A percentile compares a stretch with the other conserved stretches of the same genome.
Conservation (phyloP, 1,140 invertebrate genomes). For the Paraescarpia echinospica region DNA sequence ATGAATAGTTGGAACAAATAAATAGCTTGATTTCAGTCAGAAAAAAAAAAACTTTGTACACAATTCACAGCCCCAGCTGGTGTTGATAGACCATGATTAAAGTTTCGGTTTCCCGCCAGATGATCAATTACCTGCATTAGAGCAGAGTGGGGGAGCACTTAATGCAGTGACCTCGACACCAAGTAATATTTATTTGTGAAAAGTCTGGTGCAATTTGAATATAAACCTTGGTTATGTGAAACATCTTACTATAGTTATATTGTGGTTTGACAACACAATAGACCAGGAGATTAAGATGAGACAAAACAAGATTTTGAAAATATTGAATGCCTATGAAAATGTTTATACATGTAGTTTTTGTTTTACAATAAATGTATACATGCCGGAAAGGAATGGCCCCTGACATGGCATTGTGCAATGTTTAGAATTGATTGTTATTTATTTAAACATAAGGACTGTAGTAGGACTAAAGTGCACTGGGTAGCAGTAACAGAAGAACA, state of each 20-base stretch:
- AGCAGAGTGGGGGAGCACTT: neutral
- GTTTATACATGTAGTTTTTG: neutral
- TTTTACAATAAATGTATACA: too few relatives aligned
- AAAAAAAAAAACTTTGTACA: neutral
- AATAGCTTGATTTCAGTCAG: neutral
- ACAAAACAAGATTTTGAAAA: neutral
- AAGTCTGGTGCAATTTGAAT: neutral
- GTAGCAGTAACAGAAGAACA: too few relatives aligned
- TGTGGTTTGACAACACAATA: neutral
- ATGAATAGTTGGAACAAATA: neutral
- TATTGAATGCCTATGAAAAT: neutral
- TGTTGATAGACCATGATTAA: neutral
- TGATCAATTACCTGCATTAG: neutral
- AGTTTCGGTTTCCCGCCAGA: neutral
- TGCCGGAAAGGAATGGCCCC: too few relatives aligned
- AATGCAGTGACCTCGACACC: neutral
- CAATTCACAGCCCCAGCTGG: neutral
- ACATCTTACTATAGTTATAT: neutral
- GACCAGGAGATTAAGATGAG: neutral
- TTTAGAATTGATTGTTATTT: too few relatives aligned
- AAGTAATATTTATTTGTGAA: neutral
- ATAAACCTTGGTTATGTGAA: neutral
- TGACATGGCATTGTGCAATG: too few relatives aligned
- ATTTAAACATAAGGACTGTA: too few relatives aligned
- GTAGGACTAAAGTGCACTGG: too few relatives aligned